A percentile compares a stretch with the other conserved stretches of the same genome.
phyloP scores from a whole-genome alignment of 2,888 invertebrate species.

The Parnassius apollo region DNA sequence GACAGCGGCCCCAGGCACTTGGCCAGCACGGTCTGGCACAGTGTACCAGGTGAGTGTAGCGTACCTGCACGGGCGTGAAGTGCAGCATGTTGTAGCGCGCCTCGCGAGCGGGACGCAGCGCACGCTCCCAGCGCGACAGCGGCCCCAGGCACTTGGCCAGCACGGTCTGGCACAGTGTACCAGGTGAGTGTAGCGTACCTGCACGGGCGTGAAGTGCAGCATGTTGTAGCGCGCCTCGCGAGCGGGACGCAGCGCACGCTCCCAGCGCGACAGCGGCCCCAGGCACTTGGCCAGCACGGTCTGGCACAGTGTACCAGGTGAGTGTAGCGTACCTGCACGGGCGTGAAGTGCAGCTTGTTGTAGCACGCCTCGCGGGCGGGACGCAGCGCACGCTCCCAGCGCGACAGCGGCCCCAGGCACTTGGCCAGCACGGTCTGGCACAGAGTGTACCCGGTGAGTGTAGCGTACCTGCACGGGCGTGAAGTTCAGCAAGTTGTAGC shows the following conservation, averaged over 20 bases:
- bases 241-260: constrained; percentile 89
- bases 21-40: constrained; percentile 95
- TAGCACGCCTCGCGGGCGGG: constrained; percentile 95
- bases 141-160: constrained; percentile 95
- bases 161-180: constrained; percentile 96
- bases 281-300: constrained; percentile 96
- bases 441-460: constrained; percentile 91
- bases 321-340: constrained; percentile 89
- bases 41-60: constrained; percentile 88
- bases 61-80: constrained; percentile 96
- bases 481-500: constrained; percentile 98
- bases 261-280: constrained; percentile 95
- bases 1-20: constrained; percentile 94
- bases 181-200: constrained; percentile 87
- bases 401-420: constrained; percentile 91
- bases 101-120: constrained; percentile 93
- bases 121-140: constrained; percentile 92
- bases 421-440: constrained; percentile 97
- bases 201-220: constrained; percentile 97
- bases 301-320: constrained; percentile 94
- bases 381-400: constrained; percentile 94
- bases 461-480: constrained; percentile 93
- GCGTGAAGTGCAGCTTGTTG: constrained; percentile 98
- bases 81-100: constrained; percentile 98
- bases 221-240: constrained; percentile 96